Percentiles rank a stretch among this genome's conserved stretches.
Conservation (phyloP, 2,888 invertebrate species). For the Monoplex corrugatus region DNA sequence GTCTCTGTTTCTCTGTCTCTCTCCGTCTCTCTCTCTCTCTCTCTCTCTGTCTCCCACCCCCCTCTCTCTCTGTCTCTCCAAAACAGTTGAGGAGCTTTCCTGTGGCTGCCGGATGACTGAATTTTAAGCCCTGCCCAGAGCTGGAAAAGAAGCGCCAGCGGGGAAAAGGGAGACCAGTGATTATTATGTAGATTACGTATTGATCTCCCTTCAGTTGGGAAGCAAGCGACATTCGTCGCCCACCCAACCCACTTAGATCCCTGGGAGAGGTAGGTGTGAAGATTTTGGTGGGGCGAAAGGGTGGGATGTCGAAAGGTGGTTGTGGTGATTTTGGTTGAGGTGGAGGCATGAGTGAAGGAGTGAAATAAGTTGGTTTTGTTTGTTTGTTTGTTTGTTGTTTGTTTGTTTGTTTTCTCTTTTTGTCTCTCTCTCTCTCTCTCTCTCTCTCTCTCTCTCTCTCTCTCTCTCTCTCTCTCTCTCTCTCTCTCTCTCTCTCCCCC, state of each 20-base stretch:
- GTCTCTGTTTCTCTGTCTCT: not conserved
- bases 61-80: not conserved
- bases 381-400: no score
- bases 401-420: not conserved
- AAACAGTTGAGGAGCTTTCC: not conserved
- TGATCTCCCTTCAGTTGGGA: not conserved
- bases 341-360: no score
- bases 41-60: not conserved
- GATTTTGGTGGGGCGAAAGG: no score
- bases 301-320: no score
- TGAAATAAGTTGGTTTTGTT: no score
- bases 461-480: not conserved
- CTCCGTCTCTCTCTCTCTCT: not conserved
- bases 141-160: not conserved
- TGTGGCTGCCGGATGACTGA: not conserved
- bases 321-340: no score
- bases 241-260: no score
- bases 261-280: no score
- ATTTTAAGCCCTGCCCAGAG: no score
- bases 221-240: no score
- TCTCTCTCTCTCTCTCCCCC: not conserved
- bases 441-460: not conserved
- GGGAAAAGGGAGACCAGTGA: not conserved
- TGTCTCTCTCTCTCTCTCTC: not conserved
- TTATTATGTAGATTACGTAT: constrained; percentile 13